phyloP scores from a whole-genome alignment of 1,140 invertebrate genomes.

The Caenorhabditis inopinata region DNA sequence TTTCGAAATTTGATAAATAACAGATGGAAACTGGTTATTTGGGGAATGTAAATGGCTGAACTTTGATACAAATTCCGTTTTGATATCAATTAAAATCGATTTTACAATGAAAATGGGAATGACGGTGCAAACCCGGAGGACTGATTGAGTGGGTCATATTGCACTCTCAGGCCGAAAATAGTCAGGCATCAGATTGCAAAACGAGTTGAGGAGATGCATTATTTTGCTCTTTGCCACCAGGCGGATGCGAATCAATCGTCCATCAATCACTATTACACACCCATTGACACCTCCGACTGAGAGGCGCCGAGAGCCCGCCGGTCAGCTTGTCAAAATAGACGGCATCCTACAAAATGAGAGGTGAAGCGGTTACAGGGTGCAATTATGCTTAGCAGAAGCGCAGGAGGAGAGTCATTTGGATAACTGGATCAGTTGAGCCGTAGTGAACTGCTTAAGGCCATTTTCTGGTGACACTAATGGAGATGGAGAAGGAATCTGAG shows the following conservation, averaged over 20 bases:
- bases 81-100: too few relatives aligned
- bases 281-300: conserved; percentile 3
- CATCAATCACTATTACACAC: conserved; percentile 33
- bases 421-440: not conserved
- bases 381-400: too few relatives aligned
- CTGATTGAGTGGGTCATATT: too few relatives aligned
- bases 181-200: not conserved
- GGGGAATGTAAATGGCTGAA: too few relatives aligned
- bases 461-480: not conserved
- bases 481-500: not conserved
- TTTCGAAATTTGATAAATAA: too few relatives aligned
- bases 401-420: not conserved
- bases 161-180: too few relatives aligned
- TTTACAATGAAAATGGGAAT: too few relatives aligned
- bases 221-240: not conserved
- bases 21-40: too few relatives aligned
- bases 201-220: conserved; percentile 2
- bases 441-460: not conserved
- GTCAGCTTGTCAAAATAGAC: conserved; percentile 23
- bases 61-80: too few relatives aligned
- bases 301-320: conserved; percentile 7
- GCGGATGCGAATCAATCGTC: conserved; percentile 18
- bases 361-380: too few relatives aligned
- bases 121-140: too few relatives aligned
- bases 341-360: not conserved